Evolutionary conservation across 37 sponge, comb jelly and placozoan species (phyloP), one percentile per base, ranked within the genome.

Genomic region (Tethya wilhelma): DNA sequence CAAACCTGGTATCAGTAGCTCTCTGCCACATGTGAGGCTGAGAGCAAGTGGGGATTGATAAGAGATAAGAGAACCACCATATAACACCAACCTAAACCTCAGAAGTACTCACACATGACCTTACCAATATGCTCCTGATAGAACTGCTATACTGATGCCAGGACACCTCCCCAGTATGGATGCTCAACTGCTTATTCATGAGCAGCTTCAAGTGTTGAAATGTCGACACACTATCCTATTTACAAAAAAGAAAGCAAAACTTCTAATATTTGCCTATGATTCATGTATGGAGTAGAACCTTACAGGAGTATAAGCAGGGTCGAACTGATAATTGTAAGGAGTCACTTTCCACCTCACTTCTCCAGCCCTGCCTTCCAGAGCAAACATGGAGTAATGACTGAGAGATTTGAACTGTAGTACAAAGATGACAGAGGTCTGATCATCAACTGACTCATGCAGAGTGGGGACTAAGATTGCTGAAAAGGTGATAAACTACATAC

Each of bases 81-180:
- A 31, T 26, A 28, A 71, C 5, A 66, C 37, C 7, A 19, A 6
- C 67, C 19, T 60, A 6, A 7, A 23, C 25, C 7, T 60, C 17
- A 9, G 17, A 20, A 60, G 17, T 38, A 7, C 67, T 1, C 56
- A 20, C 69, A 77, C 78, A 30, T 32, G 7, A 19, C 26, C 80
- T 59, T 39, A 91, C 91, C 91, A 91, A 53, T 42, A 33, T 67
- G 17, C 46, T 46, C 26, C 77, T 76, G 60, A 91, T 32, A 19
- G 87, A 67, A 46, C 59, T 41, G 58, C 87, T 86, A 62, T 80
- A 91, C 69, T 91, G 91, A 6, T 91, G 91, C 91, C 91, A 91
- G 44, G 91, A 91, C 36, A 91, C 85, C 59, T 91, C 91, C 32
- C 91, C 91, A 41, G 44, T 37, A 31, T 79, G 86, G 8, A 25